Evolutionary conservation across 2,113 vertebrate species (phyloP).

Genomic region (Poeciliopsis prolifica): DNA sequence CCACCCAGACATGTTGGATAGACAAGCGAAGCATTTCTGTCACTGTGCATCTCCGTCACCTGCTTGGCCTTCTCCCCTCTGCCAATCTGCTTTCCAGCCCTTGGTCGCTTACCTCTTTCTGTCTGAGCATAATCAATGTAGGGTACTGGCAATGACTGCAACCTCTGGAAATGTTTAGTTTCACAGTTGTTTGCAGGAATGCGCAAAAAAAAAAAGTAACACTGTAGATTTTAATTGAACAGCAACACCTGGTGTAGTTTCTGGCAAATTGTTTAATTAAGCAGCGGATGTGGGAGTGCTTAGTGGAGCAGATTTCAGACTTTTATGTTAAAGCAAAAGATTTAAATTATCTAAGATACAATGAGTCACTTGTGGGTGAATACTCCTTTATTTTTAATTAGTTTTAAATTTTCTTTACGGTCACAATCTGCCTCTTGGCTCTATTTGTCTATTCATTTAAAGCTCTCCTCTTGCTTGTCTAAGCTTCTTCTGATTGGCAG

Average conservation of each 20-base stretch:
- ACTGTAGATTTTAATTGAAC: not conserved
- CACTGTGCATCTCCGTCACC: constrained; percentile 70
- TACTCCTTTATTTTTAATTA: not conserved
- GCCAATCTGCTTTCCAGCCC: constrained; percentile 61
- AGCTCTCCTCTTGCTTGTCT: not conserved
- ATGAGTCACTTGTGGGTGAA: not conserved
- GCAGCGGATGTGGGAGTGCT: not conserved
- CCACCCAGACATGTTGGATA: constrained; percentile 65
- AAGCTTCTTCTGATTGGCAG: not conserved
- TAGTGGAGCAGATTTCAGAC: not conserved
- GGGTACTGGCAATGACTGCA: not conserved
- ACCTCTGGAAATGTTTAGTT: not conserved
- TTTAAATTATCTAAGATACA: not conserved
- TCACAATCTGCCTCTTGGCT: not conserved
- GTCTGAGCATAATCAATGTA: not conserved
- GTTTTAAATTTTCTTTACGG: not conserved
- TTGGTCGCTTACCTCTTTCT: constrained; percentile 42
- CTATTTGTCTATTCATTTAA: not conserved
- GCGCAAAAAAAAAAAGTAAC: not conserved
- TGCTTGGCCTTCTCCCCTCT: constrained; percentile 52
- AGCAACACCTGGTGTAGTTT: not conserved
- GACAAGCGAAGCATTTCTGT: constrained; percentile 76
- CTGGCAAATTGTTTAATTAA: constrained; percentile 10
- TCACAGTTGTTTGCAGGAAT: not conserved
- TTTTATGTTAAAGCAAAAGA: not conserved